Evolutionary conservation across 2,113 vertebrate species (phyloP), one percentile per base, ranked within the genome.

Genomic region (Myotis yumanensis): DNA sequence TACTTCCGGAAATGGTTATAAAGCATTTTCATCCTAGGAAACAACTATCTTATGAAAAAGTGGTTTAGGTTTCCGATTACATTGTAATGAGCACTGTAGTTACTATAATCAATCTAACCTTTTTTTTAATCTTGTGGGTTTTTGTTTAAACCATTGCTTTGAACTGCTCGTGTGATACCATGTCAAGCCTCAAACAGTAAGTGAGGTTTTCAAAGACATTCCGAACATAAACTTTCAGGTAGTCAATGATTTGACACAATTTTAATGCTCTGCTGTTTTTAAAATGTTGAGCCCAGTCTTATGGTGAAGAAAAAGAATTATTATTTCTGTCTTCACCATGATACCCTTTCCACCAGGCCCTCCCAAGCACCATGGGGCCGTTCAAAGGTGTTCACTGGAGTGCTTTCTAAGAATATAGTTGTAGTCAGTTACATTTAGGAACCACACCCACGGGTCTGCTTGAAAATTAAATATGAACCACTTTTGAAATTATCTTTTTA

Each of bases 141-240:
- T 46, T 68, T 28, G 46, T 75, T 66, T 72, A 22, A 81, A 51
- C 25, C 2, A 1, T 86, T 83, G 54, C 88, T 95, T 91, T 94
- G 80, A 94, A 91, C 57, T 82, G 46, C 23, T 92, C 46, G 32
- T 51, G 52, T 91, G 83, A 93, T 82, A 57, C 71, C 20, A 32
- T 54, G 48, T 93, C 82, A 80, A 64, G 76, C n/a, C 72, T 88
- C 28, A 71, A 59, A 48, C 30, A 75, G 57, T 68, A 81, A 86
- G 52, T 75, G 81, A 90, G 28, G 73, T 93, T 97, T 95, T 92
- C 62, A 69, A 80, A 88, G 84, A 76, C 72, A 3, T 90, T 89
- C 86, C 57, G 9, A 88, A 86, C 66, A 2, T 93, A 89, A 75
- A 83, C 64, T 48, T 93, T 43, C 86, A 84, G 79, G 91, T 89